Conservation (phyloP, 30 jellyfish, hydroid and myxozoan species). For the Hydractinia echinata region DNA sequence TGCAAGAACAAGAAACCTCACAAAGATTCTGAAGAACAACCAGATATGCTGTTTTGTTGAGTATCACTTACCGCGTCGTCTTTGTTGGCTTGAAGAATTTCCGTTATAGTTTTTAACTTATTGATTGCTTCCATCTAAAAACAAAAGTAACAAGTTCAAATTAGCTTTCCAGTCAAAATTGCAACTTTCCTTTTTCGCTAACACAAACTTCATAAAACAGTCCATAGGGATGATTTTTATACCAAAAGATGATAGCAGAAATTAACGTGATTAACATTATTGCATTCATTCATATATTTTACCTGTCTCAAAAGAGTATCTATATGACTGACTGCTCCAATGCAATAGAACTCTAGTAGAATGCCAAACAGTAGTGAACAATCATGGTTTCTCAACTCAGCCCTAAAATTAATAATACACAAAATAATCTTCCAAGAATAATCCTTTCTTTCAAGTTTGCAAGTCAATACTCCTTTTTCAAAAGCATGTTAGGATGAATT, state of each 20-base stretch:
- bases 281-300: neutral
- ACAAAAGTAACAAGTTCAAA: neutral
- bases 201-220: no score
- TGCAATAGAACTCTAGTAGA: slow-evolving; percentile 70
- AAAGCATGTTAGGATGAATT: no score
- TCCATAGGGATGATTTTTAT: no score
- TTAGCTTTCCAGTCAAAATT: no score
- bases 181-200: no score
- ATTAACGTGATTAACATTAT: no score
- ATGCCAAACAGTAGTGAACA: slow-evolving; percentile 61
- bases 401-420: slow-evolving; percentile 16
- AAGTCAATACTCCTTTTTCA: no score
- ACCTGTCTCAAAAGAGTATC: slow-evolving; percentile 64
- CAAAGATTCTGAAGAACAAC: no score
- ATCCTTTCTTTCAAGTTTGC: no score
- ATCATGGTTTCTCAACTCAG: slow-evolving; percentile 63
- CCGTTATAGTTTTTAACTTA: slow-evolving; percentile 61
- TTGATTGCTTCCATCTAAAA: slow-evolving; percentile 64
- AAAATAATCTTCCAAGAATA: no score
- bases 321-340: slow-evolving; percentile 63
- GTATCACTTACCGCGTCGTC: neutral
- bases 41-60: neutral
- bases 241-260: no score
- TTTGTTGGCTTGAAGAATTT: slow-evolving; percentile 29
- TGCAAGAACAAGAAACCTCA: no score